Evolutionary conservation across 2,113 vertebrate genomes (phyloP), one percentile per base, ranked within the genome.

Genomic region (Turnix velox): DNA sequence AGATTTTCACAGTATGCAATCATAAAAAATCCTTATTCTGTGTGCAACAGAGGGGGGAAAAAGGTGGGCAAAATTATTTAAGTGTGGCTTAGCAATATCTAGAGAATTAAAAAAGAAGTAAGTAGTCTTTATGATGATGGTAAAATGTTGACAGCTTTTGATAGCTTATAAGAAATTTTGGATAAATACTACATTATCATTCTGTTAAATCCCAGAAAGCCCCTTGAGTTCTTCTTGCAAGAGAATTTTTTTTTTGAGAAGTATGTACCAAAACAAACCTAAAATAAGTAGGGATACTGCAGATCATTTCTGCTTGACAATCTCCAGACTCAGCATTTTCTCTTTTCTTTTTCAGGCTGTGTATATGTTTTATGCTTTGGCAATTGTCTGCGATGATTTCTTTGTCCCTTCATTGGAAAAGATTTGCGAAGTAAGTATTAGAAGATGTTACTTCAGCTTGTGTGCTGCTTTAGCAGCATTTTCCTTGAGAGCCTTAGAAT

Each of bases 321-420:
- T 30, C 37, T 87, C 59, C 82, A 74, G 66, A 18, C 65, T 75
- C 33, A 87, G 5, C 15, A 2, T 45, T 48, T 84, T 92, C 72
- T 97, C 35, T 92, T 46, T 69, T 93, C 66, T 95, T 20, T 95
- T 97, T 35, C 96, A 99, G 99, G 98, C 99, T 1, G 98, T 99
- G 97, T 99, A 99, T 95, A 99, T 99, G 99, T 99, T 99, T 95
- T 99, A 99, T 4, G 99, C 99, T 0, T 95, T 99, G 97, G 99
- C 99, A 6, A 97, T 99, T 46, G 99, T 99, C 74, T 99, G 99
- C 25, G 99, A 99, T 45, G 99, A 99, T 97, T 99, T 99, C 98
- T 99, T 99, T 30, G 99, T 99, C 51, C 99, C 99, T 49, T 99
- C 98, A 0, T 96, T 99, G 96, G 99, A 99, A 72, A 99, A 99